Evolutionary conservation across 2,113 vertebrate genomes (phyloP).

Genomic region (Sebastes schlegelii): DNA sequence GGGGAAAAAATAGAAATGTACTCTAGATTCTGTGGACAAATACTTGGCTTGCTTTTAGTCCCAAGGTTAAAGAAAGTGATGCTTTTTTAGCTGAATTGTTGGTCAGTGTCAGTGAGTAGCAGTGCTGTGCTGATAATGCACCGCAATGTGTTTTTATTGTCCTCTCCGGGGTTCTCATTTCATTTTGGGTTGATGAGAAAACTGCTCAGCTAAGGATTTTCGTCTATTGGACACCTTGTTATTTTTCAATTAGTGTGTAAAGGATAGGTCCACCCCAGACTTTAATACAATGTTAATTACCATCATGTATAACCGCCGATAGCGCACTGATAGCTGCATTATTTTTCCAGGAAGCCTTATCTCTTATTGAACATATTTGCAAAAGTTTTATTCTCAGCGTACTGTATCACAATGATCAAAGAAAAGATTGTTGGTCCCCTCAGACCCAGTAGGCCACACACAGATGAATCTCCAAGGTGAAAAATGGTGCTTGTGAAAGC

Average conservation of each 20-base stretch:
- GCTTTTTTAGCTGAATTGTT: not conserved
- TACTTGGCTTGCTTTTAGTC: not conserved
- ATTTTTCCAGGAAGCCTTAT: not conserved
- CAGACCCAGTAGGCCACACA: not conserved
- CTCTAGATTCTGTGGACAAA: not conserved
- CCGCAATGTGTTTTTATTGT: conserved; percentile 1
- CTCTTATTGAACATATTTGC: not conserved
- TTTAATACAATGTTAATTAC: conserved; percentile 14
- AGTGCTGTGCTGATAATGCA: not conserved
- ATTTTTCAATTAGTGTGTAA: conserved; percentile 51
- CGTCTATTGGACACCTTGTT: conserved; percentile 32
- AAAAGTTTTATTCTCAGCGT: not conserved
- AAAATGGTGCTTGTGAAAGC: not conserved
- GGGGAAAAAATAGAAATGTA: not conserved
- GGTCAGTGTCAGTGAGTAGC: not conserved
- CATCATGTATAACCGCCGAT: not conserved
- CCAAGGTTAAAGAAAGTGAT: not conserved
- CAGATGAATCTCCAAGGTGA: no score
- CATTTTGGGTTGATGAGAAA: conserved; percentile 29
- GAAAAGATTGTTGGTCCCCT: not conserved
- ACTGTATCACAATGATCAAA: not conserved
- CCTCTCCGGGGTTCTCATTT: conserved; percentile 18
- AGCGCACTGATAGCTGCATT: not conserved
- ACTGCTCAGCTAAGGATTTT: conserved; percentile 29
- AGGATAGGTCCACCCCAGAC: conserved; percentile 2